Evolutionary conservation across 2,888 invertebrate genomes (phyloP).

Genomic region (Axea sp.): DNA sequence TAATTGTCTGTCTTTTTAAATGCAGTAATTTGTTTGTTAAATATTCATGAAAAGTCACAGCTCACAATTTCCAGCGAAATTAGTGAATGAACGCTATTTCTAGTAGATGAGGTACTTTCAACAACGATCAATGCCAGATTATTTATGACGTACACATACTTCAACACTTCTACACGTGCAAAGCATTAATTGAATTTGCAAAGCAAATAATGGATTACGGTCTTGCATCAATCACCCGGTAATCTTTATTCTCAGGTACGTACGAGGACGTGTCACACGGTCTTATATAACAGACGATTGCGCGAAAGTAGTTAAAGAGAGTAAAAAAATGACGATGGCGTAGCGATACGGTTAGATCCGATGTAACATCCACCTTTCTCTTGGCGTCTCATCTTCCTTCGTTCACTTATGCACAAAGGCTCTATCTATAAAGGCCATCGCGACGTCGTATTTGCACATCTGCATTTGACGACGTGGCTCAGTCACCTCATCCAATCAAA

Average conservation of each 20-base stretch:
- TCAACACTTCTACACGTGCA: not conserved
- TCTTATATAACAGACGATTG: constrained; percentile 35
- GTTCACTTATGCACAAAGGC: not conserved
- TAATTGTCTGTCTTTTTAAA: no score
- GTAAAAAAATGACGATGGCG: constrained; percentile 35
- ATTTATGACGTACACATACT: constrained; percentile 4
- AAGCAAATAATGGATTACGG: constrained; percentile 26
- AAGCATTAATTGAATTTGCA: constrained; percentile 26
- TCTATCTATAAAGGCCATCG: constrained; percentile 52
- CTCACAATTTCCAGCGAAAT: no score
- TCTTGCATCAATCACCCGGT: constrained; percentile 18
- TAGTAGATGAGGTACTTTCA: not conserved
- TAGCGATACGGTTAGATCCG: constrained; percentile 24
- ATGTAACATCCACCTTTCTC: constrained; percentile 42
- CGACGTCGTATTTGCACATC: constrained; percentile 49
- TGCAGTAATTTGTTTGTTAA: no score
- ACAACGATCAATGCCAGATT: constrained; percentile 11
- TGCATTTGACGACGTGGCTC: constrained; percentile 50
- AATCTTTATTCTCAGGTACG: constrained; percentile 20
- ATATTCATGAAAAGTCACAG: no score
- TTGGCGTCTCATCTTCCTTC: constrained; percentile 45
- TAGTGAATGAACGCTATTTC: not conserved
- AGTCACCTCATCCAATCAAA: constrained; percentile 55
- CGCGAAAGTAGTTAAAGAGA: constrained; percentile 52
- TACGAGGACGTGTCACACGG: constrained; percentile 25